Conservation (phyloP, 2,113 vertebrate species). For the Procavia capensis region DNA sequence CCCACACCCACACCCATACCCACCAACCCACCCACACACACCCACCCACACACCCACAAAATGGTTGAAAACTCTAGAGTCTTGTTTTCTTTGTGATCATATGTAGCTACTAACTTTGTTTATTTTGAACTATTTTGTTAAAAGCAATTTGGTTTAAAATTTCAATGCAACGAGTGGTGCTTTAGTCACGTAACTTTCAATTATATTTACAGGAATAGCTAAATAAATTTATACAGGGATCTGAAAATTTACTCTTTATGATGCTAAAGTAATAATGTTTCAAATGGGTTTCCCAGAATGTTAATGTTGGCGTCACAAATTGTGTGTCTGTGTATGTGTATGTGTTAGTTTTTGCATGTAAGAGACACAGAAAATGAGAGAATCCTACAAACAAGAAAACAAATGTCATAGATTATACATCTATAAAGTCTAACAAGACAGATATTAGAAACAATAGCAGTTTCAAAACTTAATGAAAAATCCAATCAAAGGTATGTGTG, state of each 20-base stretch:
- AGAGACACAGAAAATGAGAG: not conserved
- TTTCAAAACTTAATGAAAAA: slow-evolving; percentile 69
- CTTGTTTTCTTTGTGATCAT: slow-evolving; percentile 51
- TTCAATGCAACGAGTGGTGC: slow-evolving; percentile 49
- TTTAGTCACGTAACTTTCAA: slow-evolving; percentile 45
- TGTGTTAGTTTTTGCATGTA: not conserved
- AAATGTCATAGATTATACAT: slow-evolving; percentile 49
- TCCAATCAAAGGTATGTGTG: not conserved
- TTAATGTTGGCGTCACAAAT: slow-evolving; percentile 21
- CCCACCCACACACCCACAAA: not conserved
- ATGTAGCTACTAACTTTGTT: not conserved
- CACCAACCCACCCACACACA: not conserved
- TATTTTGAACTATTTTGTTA: slow-evolving; percentile 51
- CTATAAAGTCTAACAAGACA: slow-evolving; percentile 37
- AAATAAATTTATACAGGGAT: not conserved
- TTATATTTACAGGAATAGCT: not conserved
- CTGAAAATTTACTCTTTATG: slow-evolving; percentile 60
- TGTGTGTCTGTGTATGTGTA: not conserved
- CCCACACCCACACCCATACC: too few species aligned
- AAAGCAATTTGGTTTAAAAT: slow-evolving; percentile 65
- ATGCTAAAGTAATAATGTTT: slow-evolving; percentile 29
- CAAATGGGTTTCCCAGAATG: slow-evolving; percentile 65
- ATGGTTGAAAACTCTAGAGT: not conserved
- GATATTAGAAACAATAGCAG: not conserved
- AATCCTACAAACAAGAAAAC: not conserved